Evolutionary conservation across 2,797 vertebrate species (phyloP).

Genomic region (Glossophaga mutica): DNA sequence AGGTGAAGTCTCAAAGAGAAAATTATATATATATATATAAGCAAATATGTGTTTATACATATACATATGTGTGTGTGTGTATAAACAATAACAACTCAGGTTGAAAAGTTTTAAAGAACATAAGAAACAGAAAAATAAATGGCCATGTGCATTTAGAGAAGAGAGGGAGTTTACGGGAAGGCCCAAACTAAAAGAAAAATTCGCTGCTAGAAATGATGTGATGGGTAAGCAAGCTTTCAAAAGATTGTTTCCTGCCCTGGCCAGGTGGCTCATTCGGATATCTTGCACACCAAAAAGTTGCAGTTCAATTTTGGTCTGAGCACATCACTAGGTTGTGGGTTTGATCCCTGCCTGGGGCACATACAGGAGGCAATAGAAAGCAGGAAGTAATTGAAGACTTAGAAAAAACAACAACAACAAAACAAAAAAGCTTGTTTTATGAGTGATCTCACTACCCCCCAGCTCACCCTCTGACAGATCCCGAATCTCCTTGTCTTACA

Average conservation of each 20-base stretch:
- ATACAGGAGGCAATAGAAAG: neutral
- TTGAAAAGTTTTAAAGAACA: neutral
- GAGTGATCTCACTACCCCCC: rapidly evolving
- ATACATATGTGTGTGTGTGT: too few relatives aligned
- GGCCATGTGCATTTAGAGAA: neutral
- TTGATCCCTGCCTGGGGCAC: neutral
- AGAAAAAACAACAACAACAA: neutral
- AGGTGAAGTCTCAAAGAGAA: neutral
- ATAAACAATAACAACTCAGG: neutral
- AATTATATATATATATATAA: neutral
- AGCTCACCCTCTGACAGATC: neutral
- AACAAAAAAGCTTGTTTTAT: neutral
- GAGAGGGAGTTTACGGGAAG: neutral
- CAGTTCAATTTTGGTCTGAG: neutral
- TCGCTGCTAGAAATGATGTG: neutral
- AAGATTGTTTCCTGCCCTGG: neutral
- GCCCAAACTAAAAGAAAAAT: neutral
- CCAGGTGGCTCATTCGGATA: neutral
- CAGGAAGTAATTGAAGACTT: neutral
- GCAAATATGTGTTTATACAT: too few relatives aligned
- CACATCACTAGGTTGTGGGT: neutral
- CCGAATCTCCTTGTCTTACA: neutral
- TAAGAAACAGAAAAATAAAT: neutral
- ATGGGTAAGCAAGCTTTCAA: neutral
- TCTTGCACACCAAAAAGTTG: neutral